Evolutionary conservation across 2,113 vertebrate genomes (phyloP).

Genomic region (Calidris pygmaea): DNA sequence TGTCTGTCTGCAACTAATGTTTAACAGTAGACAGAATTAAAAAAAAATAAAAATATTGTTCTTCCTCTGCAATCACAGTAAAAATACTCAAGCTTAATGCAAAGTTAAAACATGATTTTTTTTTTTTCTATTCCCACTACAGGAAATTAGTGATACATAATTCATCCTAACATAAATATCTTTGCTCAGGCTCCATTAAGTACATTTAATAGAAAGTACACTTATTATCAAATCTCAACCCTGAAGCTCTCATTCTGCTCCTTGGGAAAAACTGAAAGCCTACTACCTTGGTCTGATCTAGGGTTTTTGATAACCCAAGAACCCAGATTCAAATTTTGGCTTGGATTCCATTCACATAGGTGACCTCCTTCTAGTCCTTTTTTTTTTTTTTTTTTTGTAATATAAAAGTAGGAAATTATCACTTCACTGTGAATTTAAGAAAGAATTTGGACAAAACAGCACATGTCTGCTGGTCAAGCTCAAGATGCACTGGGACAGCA

Average conservation of each 20-base stretch:
- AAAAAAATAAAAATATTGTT: not conserved
- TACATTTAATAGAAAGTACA: slow-evolving; percentile 1
- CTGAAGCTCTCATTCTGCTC: not conserved
- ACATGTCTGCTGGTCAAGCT: not conserved
- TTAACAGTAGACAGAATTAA: not conserved
- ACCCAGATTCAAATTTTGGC: not conserved
- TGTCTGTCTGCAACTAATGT: not conserved
- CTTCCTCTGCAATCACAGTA: not conserved
- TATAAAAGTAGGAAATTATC: not conserved
- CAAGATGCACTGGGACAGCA: not conserved
- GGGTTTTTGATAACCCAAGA: not conserved
- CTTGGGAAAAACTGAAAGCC: not conserved
- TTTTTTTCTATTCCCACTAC: not conserved
- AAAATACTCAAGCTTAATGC: not conserved
- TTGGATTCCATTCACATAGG: not conserved
- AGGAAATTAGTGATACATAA: slow-evolving; percentile 23
- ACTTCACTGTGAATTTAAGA: not conserved
- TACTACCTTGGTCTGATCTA: not conserved
- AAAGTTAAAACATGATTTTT: not conserved
- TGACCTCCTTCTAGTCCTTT: not conserved
- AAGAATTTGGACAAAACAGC: not conserved
- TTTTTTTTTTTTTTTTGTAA: not conserved
- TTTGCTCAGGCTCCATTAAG: not conserved
- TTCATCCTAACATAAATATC: slow-evolving; percentile 22
- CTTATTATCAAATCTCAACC: not conserved